Evolutionary conservation across 2,113 vertebrate species (phyloP).

Genomic region (Mellivora capensis): DNA sequence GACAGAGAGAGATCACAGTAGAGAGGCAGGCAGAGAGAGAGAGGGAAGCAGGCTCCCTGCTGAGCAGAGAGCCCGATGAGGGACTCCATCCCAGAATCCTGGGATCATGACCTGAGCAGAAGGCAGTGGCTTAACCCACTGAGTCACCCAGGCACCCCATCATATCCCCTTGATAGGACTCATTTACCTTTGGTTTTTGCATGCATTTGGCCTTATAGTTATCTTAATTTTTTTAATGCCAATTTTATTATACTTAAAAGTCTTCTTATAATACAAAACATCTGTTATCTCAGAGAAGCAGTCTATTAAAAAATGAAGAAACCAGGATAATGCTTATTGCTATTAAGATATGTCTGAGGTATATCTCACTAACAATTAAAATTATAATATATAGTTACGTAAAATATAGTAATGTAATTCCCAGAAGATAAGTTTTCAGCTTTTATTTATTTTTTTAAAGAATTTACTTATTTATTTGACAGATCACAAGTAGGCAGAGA

Average conservation of each 20-base stretch:
- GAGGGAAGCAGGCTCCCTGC: too few relatives aligned
- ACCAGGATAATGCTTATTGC: background rate
- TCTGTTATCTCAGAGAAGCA: background rate
- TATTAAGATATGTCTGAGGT: background rate
- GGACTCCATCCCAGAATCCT: too few relatives aligned
- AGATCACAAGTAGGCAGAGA: too few relatives aligned
- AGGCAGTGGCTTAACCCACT: too few relatives aligned
- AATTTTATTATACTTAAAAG: background rate
- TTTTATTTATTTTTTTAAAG: too few relatives aligned
- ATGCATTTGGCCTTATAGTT: background rate
- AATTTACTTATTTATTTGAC: too few relatives aligned
- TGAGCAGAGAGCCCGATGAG: too few relatives aligned
- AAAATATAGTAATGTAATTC: background rate
- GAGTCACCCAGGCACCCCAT: too few relatives aligned
- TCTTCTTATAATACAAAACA: background rate
- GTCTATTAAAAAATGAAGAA: background rate
- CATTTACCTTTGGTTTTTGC: background rate
- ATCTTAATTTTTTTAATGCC: background rate
- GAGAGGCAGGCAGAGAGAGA: too few relatives aligned
- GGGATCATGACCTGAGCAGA: too few relatives aligned
- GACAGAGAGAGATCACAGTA: too few relatives aligned
- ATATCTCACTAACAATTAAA: background rate
- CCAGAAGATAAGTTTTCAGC: background rate
- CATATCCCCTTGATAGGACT: background rate
- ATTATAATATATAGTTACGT: background rate